These are phyloP conservation scores for Fistularia commersonii DNA, from an alignment of 2,797 vertebrate species.

Conservation along the genomic window DNA sequence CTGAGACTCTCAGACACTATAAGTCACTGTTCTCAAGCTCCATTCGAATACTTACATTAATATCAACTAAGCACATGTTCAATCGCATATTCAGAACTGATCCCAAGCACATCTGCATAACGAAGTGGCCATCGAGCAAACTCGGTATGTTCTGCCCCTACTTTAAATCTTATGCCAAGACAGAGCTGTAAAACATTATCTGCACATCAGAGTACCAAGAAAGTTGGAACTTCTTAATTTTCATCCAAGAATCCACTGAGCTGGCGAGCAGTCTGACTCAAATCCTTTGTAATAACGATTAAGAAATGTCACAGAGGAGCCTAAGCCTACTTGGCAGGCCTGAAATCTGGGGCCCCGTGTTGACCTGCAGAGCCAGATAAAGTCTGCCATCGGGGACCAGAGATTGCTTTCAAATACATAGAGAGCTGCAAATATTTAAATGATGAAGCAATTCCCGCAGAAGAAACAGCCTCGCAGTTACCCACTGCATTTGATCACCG, in stretches of 20 bases:
- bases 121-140: conserved; percentile 20
- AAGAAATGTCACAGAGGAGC: conserved; percentile 40
- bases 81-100: conserved; percentile 25
- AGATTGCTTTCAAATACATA: conserved; percentile 43
- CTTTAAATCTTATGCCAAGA: conserved; percentile 30
- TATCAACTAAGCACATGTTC: conserved; percentile 28
- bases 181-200: conserved; percentile 34
- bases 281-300: conserved; percentile 47
- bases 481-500: conserved; percentile 21
- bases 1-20: conserved; percentile 57
- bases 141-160: conserved; percentile 5
- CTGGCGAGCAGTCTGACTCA: conserved; percentile 37
- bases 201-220: conserved; percentile 28
- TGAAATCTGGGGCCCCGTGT: conserved; percentile 36
- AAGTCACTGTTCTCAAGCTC: conserved; percentile 18
- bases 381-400: conserved; percentile 33
- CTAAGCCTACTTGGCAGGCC: conserved; percentile 46
- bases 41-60: conserved; percentile 23
- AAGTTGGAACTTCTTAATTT: conserved; percentile 29
- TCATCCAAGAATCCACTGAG: conserved; percentile 35
- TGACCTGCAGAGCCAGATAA: conserved; percentile 52
- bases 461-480: conserved; percentile 32
- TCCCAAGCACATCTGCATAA: conserved; percentile 23
- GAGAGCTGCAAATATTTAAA: conserved; percentile 40
- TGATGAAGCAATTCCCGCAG: conserved; percentile 62